Evolutionary conservation across 2,888 invertebrate genomes (phyloP), one percentile per base, ranked within the genome.

Genomic region (Protonemura montana): DNA sequence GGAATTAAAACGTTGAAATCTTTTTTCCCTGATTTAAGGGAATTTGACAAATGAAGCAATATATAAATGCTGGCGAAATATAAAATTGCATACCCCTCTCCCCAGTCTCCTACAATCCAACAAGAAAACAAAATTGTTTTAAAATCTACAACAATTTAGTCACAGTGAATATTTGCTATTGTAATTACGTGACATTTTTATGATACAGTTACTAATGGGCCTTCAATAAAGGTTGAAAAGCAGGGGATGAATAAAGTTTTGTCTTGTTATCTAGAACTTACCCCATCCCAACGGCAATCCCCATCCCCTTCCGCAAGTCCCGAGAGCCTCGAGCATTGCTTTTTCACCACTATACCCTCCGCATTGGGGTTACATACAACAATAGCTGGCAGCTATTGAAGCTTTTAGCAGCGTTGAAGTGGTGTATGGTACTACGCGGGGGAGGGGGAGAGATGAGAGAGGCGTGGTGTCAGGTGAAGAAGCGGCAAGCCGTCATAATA

Each of bases 401-500:
- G 86, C 86, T 86, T 86, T 83, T 86, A 86, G 86, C 86, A 28
- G 76, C 86, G 28, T 35, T 76, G 78, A 78, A 78, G 78, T 78
- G 78, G 26, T 78, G 7, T 59, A 59, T 59, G 16, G 59, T 13
- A 21, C 13, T 59, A 21, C 21, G 7, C 59, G 2, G 78, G 16
- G 78, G 78, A 16, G 1, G 5, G 78, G 78, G 78, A 27, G 10
- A 7, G 28, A 21, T 10, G 59, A 13, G 59, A 21, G 59, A 2
- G 21, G 6, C 3, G 59, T 10, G 59, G 59, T 59, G 59, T 59
- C 59, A 59, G 59, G 59, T 59, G 21, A 59, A 59, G 59, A 10
- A 10, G 59, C 59, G 59, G 21, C 59, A 59, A 59, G 21, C 59
- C 59, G 59, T 59, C 59, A 59, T 59, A 59, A 59, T 59, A 59